Conservation (phyloP, 1,140 invertebrate species). For the Paraescarpia echinospica region DNA sequence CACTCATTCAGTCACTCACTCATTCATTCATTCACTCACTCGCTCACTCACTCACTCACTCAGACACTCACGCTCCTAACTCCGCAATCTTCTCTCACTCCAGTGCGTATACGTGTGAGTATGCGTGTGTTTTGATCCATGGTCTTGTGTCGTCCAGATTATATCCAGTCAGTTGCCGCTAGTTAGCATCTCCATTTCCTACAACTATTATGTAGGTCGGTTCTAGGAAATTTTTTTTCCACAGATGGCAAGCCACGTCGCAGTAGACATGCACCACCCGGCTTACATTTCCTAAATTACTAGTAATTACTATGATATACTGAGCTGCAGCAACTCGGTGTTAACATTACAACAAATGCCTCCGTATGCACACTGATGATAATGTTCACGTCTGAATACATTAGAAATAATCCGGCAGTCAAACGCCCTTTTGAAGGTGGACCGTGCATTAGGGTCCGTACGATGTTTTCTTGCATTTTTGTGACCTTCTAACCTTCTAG, state of each 20-base stretch:
- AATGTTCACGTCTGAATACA: too few relatives aligned
- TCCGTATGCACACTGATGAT: not conserved
- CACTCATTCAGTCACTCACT: too few relatives aligned
- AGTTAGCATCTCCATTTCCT: not conserved
- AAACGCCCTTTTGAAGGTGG: too few relatives aligned
- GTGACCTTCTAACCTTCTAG: too few relatives aligned
- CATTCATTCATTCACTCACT: too few relatives aligned
- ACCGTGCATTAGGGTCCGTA: too few relatives aligned
- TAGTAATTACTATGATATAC: not conserved
- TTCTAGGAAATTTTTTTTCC: not conserved
- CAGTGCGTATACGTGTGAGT: not conserved
- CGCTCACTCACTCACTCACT: too few relatives aligned
- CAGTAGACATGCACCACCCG: not conserved
- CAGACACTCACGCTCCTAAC: too few relatives aligned
- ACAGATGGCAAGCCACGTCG: not conserved
- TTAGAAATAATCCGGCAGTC: too few relatives aligned
- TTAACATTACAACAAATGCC: not conserved
- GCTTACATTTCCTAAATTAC: not conserved
- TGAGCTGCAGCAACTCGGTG: not conserved
- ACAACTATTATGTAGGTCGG: not conserved
- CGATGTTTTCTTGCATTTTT: too few relatives aligned
- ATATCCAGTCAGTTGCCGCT: not conserved
- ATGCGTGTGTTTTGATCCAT: not conserved
- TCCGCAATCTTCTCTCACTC: too few relatives aligned
- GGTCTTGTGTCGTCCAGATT: not conserved